Base-by-base conservation (phyloP, 1,140 invertebrate genomes). In the Dolichoris vasculosae region DNA sequence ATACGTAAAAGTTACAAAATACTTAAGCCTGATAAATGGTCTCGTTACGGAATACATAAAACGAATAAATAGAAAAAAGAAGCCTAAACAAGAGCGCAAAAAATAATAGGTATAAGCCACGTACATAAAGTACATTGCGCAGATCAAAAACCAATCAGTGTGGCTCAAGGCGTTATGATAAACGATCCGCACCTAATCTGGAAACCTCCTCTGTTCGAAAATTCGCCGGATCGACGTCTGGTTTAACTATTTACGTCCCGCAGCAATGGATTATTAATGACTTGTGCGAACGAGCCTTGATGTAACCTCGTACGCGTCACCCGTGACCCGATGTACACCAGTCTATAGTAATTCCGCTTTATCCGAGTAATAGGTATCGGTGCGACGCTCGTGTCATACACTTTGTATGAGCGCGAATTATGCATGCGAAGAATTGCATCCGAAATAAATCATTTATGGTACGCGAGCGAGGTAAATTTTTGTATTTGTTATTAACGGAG, bases 201-300 rank as follows among this genome's bases (percentile, higher is more conserved):
- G 43, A 7, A 51, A n/a, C 13, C 77, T 20, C 46, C 23, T 63
- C 4, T 30, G 17, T 55, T 59, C 35, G 48, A 79, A 79, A 63
- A 79, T 79, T 79, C 17, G 8, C 11, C 26, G 35, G 51, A 38
- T 79, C 77, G 30, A 79, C 55, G 30, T 38, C 20, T 32, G 11
- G 2, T 67, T 38, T 40, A 38, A 63, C n/a, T 51, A 64, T 84
- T 84, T 84, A 69, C 55, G 38, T 64, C 43, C 78, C 32, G 32
- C 20, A 48, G 82, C 55, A 26, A 84, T 82, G 69, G 86, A 86
- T 86, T 84, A 86, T 86, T 86, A 86, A 86, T 86, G 82, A 86
- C 64, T 35, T 17, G 73, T 13, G 35, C 73, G 69, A 59, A 73
- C 23, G 48, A 32, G 69, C 38, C 69, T 73, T n/a, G 38, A n/a